Conservation (phyloP, 1,140 invertebrate species). For the Atta cephalotes region DNA sequence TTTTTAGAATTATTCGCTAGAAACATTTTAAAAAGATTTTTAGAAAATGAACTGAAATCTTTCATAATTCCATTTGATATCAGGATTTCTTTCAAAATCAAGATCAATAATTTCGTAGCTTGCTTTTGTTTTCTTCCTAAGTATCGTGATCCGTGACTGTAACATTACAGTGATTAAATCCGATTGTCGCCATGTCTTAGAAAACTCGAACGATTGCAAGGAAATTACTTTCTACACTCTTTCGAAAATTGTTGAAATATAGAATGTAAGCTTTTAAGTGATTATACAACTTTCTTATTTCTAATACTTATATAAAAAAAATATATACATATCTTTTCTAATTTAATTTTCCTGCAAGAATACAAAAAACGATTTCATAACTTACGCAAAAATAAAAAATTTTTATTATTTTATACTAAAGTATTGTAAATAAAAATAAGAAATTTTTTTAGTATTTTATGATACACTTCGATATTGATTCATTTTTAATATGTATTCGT, state of each 20-base stretch:
- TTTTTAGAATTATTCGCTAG: slow-evolving; percentile 13
- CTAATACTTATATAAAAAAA: too few relatives aligned
- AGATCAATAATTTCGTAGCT: slow-evolving; percentile 34
- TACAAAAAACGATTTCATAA: not conserved
- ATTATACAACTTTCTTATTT: slow-evolving; percentile 14
- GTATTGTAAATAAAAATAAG: not conserved
- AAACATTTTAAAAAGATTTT: slow-evolving; percentile 8
- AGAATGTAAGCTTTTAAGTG: slow-evolving; percentile 39
- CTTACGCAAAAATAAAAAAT: not conserved
- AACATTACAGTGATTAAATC: slow-evolving; percentile 72
- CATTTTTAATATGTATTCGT: not conserved
- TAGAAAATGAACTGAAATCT: slow-evolving; percentile 67
- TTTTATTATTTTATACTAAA: not conserved
- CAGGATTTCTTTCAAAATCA: slow-evolving; percentile 27
- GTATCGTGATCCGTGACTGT: slow-evolving; percentile 46
- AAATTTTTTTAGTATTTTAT: not conserved
- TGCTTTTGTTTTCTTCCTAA: slow-evolving; percentile 16
- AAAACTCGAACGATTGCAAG: slow-evolving; percentile 16
- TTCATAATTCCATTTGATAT: slow-evolving; percentile 54
- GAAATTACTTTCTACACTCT: not conserved
- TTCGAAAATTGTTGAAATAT: slow-evolving; percentile 29
- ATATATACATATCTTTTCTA: not conserved
- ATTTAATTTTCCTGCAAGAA: not conserved
- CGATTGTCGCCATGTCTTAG: slow-evolving; percentile 38
- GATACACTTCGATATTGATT: not conserved